Evolutionary conservation across 1,140 invertebrate species (phyloP).

Genomic region (Drosophila melanica): DNA sequence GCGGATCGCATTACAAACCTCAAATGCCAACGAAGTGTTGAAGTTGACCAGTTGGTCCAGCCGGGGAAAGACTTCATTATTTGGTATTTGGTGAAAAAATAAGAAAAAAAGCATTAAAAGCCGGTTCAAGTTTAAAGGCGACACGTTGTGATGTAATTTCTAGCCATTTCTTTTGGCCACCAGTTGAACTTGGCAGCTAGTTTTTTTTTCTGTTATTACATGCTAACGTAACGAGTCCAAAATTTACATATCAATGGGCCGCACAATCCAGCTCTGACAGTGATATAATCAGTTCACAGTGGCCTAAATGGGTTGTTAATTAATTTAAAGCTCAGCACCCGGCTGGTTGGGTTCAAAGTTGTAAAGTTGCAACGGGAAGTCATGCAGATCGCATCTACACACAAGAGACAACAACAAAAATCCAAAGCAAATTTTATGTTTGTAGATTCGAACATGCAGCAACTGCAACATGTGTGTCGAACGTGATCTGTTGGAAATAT

Average conservation of each 20-base stretch:
- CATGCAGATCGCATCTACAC: not conserved
- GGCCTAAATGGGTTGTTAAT: conserved; percentile 69
- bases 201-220: conserved; percentile 16
- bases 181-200: conserved; percentile 63
- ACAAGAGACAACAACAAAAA: not conserved
- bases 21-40: conserved; percentile 15
- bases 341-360: conserved; percentile 9
- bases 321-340: conserved; percentile 43
- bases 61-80: not conserved
- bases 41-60: conserved; percentile 5
- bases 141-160: conserved; percentile 65
- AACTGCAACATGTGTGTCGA: conserved; percentile 17
- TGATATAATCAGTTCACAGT: conserved; percentile 68
- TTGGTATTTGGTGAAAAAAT: not conserved
- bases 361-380: not conserved
- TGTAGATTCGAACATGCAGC: conserved; percentile 9
- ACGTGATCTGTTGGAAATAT: not conserved
- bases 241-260: conserved; percentile 75
- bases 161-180: conserved; percentile 62
- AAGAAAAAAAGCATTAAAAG: conserved; percentile 7
- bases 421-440: not conserved
- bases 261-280: conserved; percentile 30
- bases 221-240: conserved; percentile 37
- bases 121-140: conserved; percentile 63
- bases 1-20: conserved; percentile 15